These are phyloP conservation scores for Tipula confusa DNA, from an alignment of 2,888 invertebrate species.

Conservation along the genomic window DNA sequence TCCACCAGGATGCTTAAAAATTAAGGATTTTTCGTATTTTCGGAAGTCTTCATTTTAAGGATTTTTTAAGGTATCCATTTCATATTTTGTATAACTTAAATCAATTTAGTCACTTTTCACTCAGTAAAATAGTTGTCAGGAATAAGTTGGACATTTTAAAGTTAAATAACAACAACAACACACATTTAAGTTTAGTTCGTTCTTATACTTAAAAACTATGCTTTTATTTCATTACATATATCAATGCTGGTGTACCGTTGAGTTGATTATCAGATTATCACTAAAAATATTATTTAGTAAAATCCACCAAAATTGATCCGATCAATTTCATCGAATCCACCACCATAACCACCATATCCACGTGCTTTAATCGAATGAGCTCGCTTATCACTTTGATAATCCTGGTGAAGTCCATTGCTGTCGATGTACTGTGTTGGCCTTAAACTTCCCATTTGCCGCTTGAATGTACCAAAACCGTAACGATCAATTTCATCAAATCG, in stretches of 20 bases:
- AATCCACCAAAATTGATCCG: conserved; percentile 9
- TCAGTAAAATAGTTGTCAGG: too few species aligned
- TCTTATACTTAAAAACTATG: not conserved
- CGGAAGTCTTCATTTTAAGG: too few species aligned
- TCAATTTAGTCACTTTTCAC: too few species aligned
- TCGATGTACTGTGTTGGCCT: not conserved
- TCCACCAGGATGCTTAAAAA: too few species aligned
- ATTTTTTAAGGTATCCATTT: too few species aligned
- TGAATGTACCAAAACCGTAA: conserved; percentile 33
- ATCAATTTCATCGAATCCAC: conserved; percentile 34
- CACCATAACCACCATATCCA: not conserved
- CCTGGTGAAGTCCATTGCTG: not conserved
- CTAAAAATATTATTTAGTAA: not conserved
- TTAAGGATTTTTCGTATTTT: too few species aligned
- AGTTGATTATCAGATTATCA: not conserved
- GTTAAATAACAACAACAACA: not conserved
- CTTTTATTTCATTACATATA: not conserved
- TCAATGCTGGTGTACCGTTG: not conserved
- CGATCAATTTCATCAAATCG: conserved; percentile 36
- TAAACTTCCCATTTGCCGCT: not conserved
- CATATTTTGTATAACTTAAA: too few species aligned
- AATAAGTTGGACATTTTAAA: not conserved
- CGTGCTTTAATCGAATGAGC: not conserved
- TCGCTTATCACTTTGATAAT: not conserved
- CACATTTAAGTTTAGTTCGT: not conserved